Percentiles rank a stretch among this genome's conserved stretches.
These are phyloP conservation scores for Tragopan temminckii DNA, from an alignment of 2,797 vertebrate genomes.

Conservation along the genomic window DNA sequence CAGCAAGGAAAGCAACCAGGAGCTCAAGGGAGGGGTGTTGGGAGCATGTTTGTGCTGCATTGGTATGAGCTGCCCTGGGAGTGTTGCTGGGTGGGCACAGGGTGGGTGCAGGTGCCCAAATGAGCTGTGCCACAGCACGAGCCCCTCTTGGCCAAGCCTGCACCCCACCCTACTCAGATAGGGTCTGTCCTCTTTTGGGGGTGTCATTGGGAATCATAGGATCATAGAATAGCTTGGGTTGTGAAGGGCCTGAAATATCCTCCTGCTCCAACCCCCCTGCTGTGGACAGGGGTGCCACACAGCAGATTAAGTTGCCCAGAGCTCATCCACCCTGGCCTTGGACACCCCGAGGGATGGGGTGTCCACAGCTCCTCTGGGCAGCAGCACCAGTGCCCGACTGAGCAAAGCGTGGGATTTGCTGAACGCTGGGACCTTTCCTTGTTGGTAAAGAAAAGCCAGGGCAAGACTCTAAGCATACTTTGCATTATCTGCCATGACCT, in stretches of 20 bases:
- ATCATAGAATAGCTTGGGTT: too few relatives aligned
- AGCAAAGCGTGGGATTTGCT: fast-evolving
- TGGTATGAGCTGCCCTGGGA: background rate
- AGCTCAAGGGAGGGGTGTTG: fast-evolving
- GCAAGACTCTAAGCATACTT: fast-evolving
- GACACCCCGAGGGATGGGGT: too few relatives aligned
- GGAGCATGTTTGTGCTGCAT: fast-evolving
- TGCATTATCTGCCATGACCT: background rate
- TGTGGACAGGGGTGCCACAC: too few relatives aligned
- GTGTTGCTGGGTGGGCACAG: background rate
- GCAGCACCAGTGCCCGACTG: background rate
- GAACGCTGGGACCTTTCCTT: background rate
- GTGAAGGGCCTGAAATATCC: too few relatives aligned
- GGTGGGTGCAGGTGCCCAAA: fast-evolving
- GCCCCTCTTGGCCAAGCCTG: background rate
- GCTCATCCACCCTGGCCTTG: too few relatives aligned
- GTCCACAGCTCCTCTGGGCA: too few relatives aligned
- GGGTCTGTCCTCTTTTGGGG: background rate
- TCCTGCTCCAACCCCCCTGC: too few relatives aligned
- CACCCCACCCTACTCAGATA: background rate
- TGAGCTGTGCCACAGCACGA: fast-evolving
- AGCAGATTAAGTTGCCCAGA: too few relatives aligned
- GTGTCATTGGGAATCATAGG: fast-evolving
- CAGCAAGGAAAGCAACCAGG: background rate
- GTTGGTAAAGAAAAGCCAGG: fast-evolving